Conservation (phyloP, 2,113 vertebrate genomes). For the Myrmophylax atrothorax region DNA sequence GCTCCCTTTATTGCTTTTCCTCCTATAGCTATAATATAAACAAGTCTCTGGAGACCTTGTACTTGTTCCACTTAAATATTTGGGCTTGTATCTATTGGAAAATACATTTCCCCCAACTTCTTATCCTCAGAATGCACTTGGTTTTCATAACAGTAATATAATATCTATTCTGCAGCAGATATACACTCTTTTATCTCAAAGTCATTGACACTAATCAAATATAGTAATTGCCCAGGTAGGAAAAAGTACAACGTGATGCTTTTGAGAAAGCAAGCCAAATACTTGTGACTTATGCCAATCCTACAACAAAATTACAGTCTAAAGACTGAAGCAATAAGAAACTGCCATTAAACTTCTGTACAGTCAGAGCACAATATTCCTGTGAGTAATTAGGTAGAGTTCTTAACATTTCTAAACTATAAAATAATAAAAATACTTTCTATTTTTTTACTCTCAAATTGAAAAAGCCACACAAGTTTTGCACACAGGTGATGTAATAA, state of each 20-base stretch:
- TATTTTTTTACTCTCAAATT: not conserved
- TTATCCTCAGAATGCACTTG: not conserved
- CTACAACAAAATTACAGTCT: not conserved
- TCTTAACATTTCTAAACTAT: not conserved
- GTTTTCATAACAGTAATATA: not conserved
- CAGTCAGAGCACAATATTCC: not conserved
- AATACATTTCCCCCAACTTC: not conserved
- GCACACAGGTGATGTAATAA: not conserved
- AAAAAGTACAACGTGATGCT: accelerated
- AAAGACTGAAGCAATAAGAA: not conserved
- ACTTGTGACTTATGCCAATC: not conserved
- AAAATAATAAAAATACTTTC: not conserved
- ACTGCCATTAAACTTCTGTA: not conserved
- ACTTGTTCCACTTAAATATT: conserved; percentile 12
- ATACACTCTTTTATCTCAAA: not conserved
- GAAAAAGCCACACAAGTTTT: not conserved
- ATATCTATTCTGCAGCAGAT: not conserved
- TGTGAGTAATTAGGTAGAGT: not conserved
- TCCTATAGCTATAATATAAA: conserved; percentile 25
- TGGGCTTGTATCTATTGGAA: not conserved
- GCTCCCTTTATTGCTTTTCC: not conserved
- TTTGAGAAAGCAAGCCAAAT: not conserved
- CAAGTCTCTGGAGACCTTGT: not conserved
- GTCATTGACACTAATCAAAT: not conserved
- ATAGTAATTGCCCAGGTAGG: not conserved